A percentile compares a stretch with the other conserved stretches of the same genome.
phyloP scores from a whole-genome alignment of 2,113 vertebrate genomes.

The Brachirus orientalis region DNA sequence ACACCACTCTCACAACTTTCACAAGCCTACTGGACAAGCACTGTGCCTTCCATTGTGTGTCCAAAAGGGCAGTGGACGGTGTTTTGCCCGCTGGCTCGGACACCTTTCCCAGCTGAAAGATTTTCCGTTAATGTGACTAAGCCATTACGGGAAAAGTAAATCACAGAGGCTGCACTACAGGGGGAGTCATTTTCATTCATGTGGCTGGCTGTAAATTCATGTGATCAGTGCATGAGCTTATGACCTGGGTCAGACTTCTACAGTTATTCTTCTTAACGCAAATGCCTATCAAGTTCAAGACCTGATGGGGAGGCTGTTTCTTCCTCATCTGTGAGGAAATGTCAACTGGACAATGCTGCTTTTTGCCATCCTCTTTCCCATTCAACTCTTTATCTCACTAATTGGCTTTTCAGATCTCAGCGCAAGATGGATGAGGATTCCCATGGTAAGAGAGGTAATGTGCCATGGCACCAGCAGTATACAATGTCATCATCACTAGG shows the following conservation, averaged over 20 bases:
- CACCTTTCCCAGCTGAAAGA: slow-evolving; percentile 44
- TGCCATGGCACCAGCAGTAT: slow-evolving; percentile 16
- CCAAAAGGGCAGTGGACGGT: slow-evolving; percentile 76
- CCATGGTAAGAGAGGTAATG: neutral
- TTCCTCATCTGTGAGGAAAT: slow-evolving; percentile 63
- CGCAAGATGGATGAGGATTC: slow-evolving; percentile 33
- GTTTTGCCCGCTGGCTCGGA: slow-evolving; percentile 70
- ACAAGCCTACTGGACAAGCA: slow-evolving; percentile 62
- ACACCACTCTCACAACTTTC: slow-evolving; percentile 63
- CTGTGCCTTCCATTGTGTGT: slow-evolving; percentile 80
- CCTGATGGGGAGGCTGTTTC: slow-evolving; percentile 56
- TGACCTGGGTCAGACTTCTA: slow-evolving; percentile 40
- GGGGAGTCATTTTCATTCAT: slow-evolving; percentile 37
- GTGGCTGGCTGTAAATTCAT: slow-evolving; percentile 36
- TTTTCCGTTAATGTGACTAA: slow-evolving; percentile 40
- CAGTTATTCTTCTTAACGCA: slow-evolving; percentile 41
- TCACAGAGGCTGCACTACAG: slow-evolving; percentile 48
- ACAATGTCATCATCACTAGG: neutral
- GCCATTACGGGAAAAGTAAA: slow-evolving; percentile 47
- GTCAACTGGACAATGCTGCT: slow-evolving; percentile 69
- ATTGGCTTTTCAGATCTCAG: slow-evolving; percentile 55
- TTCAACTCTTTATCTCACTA: slow-evolving; percentile 57
- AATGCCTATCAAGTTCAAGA: slow-evolving; percentile 65
- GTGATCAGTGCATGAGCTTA: slow-evolving; percentile 25
- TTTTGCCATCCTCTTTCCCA: slow-evolving; percentile 60